phyloP scores from a whole-genome alignment of 2,113 vertebrate genomes.

The Calypte anna region DNA sequence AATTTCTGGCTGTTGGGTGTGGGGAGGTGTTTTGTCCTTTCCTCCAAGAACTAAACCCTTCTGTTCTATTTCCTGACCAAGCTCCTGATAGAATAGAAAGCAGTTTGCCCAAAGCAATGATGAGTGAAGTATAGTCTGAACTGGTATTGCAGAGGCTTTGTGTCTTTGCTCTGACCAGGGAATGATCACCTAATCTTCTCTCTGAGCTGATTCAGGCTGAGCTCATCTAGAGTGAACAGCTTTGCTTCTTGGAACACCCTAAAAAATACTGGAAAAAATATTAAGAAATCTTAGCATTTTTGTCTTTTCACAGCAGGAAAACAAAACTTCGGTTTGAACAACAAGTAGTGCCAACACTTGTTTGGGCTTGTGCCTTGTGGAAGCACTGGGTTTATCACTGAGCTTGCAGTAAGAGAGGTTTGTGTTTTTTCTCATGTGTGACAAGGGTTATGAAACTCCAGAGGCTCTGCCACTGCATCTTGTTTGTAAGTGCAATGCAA shows the following conservation, averaged over 20 bases:
- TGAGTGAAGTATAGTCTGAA: slow-evolving; percentile 82
- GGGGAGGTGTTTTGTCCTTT: not conserved
- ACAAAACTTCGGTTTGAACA: not conserved
- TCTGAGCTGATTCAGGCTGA: slow-evolving; percentile 75
- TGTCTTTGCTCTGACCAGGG: slow-evolving; percentile 79
- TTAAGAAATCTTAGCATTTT: not conserved
- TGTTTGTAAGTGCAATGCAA: too few relatives aligned
- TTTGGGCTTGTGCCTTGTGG: not conserved
- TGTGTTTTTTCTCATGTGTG: rapidly evolving
- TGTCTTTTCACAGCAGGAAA: not conserved
- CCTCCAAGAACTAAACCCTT: not conserved
- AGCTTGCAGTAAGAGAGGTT: not conserved
- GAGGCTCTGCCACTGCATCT: not conserved
- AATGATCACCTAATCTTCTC: slow-evolving; percentile 83
- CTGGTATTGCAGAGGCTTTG: slow-evolving; percentile 76
- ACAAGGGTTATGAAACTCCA: rapidly evolving
- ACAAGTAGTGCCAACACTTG: not conserved
- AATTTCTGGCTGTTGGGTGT: not conserved
- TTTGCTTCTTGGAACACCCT: not conserved
- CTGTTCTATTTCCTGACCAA: not conserved
- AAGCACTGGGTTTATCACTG: not conserved
- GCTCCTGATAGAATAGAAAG: not conserved
- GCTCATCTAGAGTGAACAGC: not conserved
- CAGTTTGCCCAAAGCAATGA: slow-evolving; percentile 67
- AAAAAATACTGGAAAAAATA: not conserved